These are phyloP conservation scores for Sarcoramphus papa DNA, from an alignment of 2,797 vertebrate genomes.

Conservation along the genomic window DNA sequence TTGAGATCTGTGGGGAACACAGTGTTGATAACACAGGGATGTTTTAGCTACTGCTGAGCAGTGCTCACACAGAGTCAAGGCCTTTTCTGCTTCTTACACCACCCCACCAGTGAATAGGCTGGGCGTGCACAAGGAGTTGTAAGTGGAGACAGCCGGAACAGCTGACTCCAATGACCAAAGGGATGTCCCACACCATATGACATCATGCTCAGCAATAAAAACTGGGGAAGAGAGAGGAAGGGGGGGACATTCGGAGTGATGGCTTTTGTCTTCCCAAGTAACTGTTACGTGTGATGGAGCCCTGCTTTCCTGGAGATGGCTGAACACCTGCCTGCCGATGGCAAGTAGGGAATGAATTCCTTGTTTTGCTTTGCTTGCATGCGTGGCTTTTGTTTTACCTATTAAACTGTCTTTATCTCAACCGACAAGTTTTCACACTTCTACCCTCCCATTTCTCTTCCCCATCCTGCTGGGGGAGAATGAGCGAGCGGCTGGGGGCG, in stretches of 20 bases:
- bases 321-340: neutral
- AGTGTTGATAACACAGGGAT: neutral
- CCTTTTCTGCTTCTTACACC: neutral
- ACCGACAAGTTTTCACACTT: neutral
- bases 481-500: neutral
- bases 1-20: neutral
- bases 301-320: neutral
- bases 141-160: neutral
- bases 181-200: accelerated
- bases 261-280: neutral
- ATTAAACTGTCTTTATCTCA: neutral
- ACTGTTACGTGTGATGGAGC: accelerated
- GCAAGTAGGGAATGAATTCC: neutral
- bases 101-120: neutral
- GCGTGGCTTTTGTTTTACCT: neutral
- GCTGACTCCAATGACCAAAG: neutral
- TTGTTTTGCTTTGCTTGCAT: neutral
- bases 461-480: accelerated
- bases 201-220: neutral
- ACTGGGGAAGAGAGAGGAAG: neutral
- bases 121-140: accelerated
- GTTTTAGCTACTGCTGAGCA: neutral
- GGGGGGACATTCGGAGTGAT: accelerated
- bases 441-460: neutral
- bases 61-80: neutral